Conservation (phyloP, 2,888 invertebrate genomes). For the Dolichopus griseipennis region DNA sequence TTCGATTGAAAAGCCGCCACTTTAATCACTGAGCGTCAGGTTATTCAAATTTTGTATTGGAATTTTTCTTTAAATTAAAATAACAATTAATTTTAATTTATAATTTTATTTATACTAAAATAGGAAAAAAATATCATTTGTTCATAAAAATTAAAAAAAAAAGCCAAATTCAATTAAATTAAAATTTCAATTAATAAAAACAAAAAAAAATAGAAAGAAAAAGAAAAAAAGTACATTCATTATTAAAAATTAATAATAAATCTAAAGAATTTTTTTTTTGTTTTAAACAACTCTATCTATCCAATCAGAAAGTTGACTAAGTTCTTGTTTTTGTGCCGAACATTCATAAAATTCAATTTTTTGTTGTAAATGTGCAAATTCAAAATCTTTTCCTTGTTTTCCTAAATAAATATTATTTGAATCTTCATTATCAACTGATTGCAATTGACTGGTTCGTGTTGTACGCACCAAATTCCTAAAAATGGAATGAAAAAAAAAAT, state of each 20-base stretch:
- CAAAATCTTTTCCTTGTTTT: slow-evolving; percentile 70
- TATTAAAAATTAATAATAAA: neutral
- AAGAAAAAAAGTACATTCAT: neutral
- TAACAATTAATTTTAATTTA: no score
- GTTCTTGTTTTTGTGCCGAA: slow-evolving; percentile 54
- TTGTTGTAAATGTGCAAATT: slow-evolving; percentile 63
- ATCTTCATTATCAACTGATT: slow-evolving; percentile 60
- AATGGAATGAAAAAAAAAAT: slow-evolving; percentile 17
- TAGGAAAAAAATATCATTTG: no score
- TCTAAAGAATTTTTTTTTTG: neutral
- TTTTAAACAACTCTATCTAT: slow-evolving; percentile 49
- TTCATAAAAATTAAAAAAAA: no score
- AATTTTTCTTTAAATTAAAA: no score
- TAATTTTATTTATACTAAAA: no score
- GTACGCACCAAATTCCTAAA: slow-evolving; percentile 73
- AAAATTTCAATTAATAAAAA: neutral
- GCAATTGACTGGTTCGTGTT: slow-evolving; percentile 73
- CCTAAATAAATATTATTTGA: slow-evolving; percentile 59
- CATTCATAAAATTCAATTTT: slow-evolving; percentile 64
- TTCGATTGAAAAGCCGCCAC: no score
- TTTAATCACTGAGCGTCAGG: no score
- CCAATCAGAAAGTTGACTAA: slow-evolving; percentile 63
- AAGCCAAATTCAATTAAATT: neutral
- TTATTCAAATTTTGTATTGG: no score
- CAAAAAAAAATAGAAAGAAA: neutral